These are phyloP conservation scores for Lymantria dispar DNA, from an alignment of 2,888 invertebrate genomes.

Conservation along the genomic window DNA sequence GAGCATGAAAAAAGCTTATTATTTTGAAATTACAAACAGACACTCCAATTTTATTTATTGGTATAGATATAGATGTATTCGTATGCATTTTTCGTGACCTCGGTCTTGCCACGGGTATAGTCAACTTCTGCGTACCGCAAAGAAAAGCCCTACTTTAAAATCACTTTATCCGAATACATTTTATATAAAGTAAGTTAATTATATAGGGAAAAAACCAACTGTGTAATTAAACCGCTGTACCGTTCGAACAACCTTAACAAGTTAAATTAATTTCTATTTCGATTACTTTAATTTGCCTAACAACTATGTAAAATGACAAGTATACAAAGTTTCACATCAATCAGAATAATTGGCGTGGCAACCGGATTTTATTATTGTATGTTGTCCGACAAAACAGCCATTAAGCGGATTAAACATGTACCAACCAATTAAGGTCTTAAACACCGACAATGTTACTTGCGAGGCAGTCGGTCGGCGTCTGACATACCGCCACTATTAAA, in stretches of 20 bases:
- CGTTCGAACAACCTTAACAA: neutral
- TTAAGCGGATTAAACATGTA: constrained; percentile 70
- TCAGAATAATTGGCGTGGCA: constrained; percentile 52
- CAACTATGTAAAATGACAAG: constrained; percentile 48
- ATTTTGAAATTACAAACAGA: too few species aligned
- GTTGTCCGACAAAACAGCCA: constrained; percentile 59
- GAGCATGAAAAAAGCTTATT: too few species aligned
- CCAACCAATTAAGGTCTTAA: constrained; percentile 69
- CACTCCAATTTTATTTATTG: too few species aligned
- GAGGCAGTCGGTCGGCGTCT: constrained; percentile 38
- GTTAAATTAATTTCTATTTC: neutral
- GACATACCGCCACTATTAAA: constrained; percentile 58
- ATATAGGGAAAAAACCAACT: neutral
- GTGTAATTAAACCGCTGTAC: constrained; percentile 3
- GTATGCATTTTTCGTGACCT: too few species aligned
- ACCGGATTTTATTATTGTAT: constrained; percentile 58
- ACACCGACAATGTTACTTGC: constrained; percentile 59
- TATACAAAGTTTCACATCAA: constrained; percentile 51
- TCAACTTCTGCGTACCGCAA: too few species aligned
- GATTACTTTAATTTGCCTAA: constrained; percentile 33
- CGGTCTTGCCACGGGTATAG: too few species aligned
- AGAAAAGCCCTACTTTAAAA: too few species aligned
- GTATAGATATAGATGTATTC: too few species aligned
- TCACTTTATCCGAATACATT: too few species aligned
- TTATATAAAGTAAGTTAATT: too few species aligned